Conservation (phyloP, 2,888 invertebrate species). For the Ethmia dodecea region DNA sequence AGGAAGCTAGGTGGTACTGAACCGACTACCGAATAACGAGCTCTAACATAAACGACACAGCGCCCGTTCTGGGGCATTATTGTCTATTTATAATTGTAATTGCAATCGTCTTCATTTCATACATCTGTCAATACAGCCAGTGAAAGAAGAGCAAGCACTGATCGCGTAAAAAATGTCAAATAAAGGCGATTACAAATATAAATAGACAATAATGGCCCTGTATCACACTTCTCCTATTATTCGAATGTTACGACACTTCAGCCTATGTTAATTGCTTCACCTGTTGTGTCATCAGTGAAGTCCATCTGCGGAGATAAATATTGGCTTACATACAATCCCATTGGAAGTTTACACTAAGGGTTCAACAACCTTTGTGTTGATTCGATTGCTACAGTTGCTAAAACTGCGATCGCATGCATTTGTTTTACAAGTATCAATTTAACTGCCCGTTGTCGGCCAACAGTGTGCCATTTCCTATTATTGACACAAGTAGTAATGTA, state of each 20-base stretch:
- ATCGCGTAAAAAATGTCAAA: too few species aligned
- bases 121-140: too few species aligned
- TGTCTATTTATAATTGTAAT: too few species aligned
- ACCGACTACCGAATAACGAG: constrained; percentile 41
- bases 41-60: constrained; percentile 38
- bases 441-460: constrained; percentile 40
- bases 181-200: too few species aligned
- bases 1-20: constrained; percentile 25
- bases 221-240: constrained; percentile 16
- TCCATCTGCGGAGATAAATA: constrained; percentile 6
- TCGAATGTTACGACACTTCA: constrained; percentile 10
- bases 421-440: constrained; percentile 42
- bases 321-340: constrained; percentile 12
- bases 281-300: constrained; percentile 14
- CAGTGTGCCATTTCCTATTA: constrained; percentile 43
- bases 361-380: constrained; percentile 31
- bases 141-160: too few species aligned
- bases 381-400: constrained; percentile 24
- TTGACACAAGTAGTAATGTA: constrained; percentile 23
- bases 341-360: constrained; percentile 13
- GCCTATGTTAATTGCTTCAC: constrained; percentile 15
- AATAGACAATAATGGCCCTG: too few species aligned
- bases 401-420: constrained; percentile 31
- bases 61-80: constrained; percentile 28
- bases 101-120: too few species aligned